Evolutionary conservation across 2,113 vertebrate genomes (phyloP).

Genomic region (Bubo blakistoni): DNA sequence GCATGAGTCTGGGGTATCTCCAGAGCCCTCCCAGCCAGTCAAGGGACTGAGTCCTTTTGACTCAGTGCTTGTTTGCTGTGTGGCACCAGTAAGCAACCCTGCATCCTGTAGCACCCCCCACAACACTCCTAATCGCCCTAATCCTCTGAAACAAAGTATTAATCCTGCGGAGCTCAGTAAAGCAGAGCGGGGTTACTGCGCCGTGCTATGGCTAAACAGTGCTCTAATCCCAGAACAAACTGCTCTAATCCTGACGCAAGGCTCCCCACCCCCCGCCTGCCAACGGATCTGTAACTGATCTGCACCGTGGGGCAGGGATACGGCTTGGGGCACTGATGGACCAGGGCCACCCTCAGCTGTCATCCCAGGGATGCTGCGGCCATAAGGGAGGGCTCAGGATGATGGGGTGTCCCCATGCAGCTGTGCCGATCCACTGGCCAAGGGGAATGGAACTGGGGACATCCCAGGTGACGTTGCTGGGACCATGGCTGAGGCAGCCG

Average conservation of each 20-base stretch:
- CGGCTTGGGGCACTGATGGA: rapidly evolving
- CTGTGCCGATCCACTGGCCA: not conserved
- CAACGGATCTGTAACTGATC: not conserved
- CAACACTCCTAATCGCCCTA: constrained; percentile 48
- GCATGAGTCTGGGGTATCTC: not conserved
- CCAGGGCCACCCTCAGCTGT: rapidly evolving
- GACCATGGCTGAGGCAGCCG: not conserved
- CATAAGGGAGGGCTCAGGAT: not conserved
- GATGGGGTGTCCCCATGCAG: too few relatives aligned
- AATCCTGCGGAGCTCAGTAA: constrained; percentile 54
- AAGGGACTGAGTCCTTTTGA: not conserved
- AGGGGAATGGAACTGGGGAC: not conserved
- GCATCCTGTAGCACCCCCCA: not conserved
- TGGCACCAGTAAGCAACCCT: not conserved
- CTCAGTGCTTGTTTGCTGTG: not conserved
- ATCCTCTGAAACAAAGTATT: constrained; percentile 63
- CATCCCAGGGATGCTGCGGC: not conserved
- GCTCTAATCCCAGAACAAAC: constrained; percentile 65
- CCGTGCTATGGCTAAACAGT: constrained; percentile 17
- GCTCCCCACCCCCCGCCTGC: not conserved
- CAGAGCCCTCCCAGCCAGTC: not conserved
- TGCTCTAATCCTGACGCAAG: constrained; percentile 41
- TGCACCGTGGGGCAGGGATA: not conserved
- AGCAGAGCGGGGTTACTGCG: constrained; percentile 16
- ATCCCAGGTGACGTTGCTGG: not conserved